These are phyloP conservation scores for Paracentrotus lividus DNA, from an alignment of 53 echinoderm and acorn worm genomes.

Conservation along the genomic window DNA sequence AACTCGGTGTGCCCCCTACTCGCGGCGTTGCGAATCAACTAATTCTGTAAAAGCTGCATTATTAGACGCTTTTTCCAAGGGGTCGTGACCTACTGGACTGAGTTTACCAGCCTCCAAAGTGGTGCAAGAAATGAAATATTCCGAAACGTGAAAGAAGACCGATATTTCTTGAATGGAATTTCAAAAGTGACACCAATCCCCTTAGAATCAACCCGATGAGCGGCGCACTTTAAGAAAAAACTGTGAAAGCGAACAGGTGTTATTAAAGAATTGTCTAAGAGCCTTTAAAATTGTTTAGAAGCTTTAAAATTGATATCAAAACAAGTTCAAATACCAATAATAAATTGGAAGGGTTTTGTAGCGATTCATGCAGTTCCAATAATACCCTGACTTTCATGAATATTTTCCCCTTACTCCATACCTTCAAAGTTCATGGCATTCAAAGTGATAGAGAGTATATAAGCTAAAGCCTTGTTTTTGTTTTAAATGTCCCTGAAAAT, in stretches of 20 bases:
- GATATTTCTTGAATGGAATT: background rate
- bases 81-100: conserved; percentile 34
- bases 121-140: background rate
- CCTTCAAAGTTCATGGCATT: too few relatives aligned
- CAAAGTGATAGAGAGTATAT: too few relatives aligned
- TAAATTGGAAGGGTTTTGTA: too few relatives aligned
- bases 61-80: conserved; percentile 44
- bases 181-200: background rate
- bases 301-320: too few relatives aligned
- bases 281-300: too few relatives aligned
- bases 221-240: background rate
- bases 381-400: too few relatives aligned
- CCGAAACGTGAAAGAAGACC: background rate
- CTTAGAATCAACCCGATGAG: background rate
- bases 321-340: too few relatives aligned
- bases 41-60: conserved; percentile 41
- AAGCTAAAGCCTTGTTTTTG: too few relatives aligned
- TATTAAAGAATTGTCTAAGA: background rate
- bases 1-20: too few relatives aligned
- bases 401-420: too few relatives aligned
- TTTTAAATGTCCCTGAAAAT: too few relatives aligned
- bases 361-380: too few relatives aligned
- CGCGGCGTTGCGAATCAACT: conserved; percentile 52
- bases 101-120: conserved; percentile 15
- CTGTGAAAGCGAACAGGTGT: background rate